Evolutionary conservation across 2,113 vertebrate genomes (phyloP), one percentile per base, ranked within the genome.

Genomic region (Danionella cerebrum): DNA sequence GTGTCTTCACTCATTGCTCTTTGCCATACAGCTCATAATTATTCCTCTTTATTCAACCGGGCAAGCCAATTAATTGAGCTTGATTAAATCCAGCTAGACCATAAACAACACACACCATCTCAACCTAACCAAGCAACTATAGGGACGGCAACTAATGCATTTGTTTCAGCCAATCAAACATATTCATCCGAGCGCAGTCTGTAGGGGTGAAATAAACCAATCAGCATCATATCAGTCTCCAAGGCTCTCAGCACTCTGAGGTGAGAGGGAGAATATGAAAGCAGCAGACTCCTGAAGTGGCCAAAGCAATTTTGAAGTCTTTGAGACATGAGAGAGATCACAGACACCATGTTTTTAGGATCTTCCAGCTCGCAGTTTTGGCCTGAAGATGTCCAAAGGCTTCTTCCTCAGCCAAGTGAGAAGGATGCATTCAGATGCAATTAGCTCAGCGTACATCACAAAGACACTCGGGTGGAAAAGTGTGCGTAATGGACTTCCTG

Each of bases 281-380:
- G 19, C 25, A 14, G 38, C 13, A 31, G 36, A 18, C 8, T 25
- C 13, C 25, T 55, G 54, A 39, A 69, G 44, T 66, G 48, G 53
- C 29, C 47, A 24, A 39, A 70, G 62, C n/a, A 74, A 66, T 67
- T 70, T 60, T 41, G 31, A 51, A 66, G 54, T 31, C 22, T 58
- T 54, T 57, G 66, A 74, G 51, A 44, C 70, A 22, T 48, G 57
- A 70, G n/a, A n/a, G 54, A 67, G 72, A 74, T 74, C 67, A 74
- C 54, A 74, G 62, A 35, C 18, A 47, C 29, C 45, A 27, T 52
- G 52, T 47, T 68, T 52, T 52, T 16, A n/a, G 72, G 39, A 22
- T 38, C 41, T 13, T 25, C 29, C 5, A 52, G 25, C 50, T 54
- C 29, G 31, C 7, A 22, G 22, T 62, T 41, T 33, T 24, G 33